Evolutionary conservation across 2,113 vertebrate genomes (phyloP), one percentile per base, ranked within the genome.

Genomic region (Phoenicopterus ruber): DNA sequence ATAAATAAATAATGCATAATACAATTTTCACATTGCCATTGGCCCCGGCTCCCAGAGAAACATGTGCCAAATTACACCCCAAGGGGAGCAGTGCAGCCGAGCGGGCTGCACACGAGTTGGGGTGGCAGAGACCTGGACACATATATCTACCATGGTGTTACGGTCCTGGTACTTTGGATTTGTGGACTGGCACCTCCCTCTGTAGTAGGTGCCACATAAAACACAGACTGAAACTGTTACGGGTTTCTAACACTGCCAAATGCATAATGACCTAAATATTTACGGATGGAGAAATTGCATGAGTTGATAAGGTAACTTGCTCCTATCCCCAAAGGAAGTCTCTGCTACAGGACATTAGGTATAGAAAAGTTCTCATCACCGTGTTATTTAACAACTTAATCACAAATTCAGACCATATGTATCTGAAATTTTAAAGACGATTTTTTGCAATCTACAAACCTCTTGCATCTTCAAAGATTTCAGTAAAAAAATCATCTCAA

Each of bases 81-180:
- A 10, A 82, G 34, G n/a, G n/a, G 13, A 81, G 55, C 26, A 19
- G 36, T 2, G 14, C 18, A 16, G 71, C 36, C 2, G 0, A 66
- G 49, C 0, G 0, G 47, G 13, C 34, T 3, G 1, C 47, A 21
- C 17, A 9, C 20, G 0, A 3, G 26, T 44, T 61, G 40, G 58
- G 31, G 16, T 29, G 28, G 55, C 63, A 81, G 32, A 63, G 32
- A 42, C 24, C 40, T 76, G 49, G 26, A 83, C 38, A 36, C 34
- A 21, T 8, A 9, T 13, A 34, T 54, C 66, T 79, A 62, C 42
- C 72, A 54, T 15, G 28, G 17, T 14, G 6, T 46, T 81, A 32
- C 55, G 32, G 32, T 38, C 38, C 69, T 0, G 3, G 47, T 81
- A 62, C 31, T 83, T 66, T 7, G 36, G 17, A 67, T 74, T 49